Percentiles rank a stretch among this genome's conserved stretches.
Conservation (phyloP, 2,888 invertebrate genomes). For the Drosophila mercatorum region DNA sequence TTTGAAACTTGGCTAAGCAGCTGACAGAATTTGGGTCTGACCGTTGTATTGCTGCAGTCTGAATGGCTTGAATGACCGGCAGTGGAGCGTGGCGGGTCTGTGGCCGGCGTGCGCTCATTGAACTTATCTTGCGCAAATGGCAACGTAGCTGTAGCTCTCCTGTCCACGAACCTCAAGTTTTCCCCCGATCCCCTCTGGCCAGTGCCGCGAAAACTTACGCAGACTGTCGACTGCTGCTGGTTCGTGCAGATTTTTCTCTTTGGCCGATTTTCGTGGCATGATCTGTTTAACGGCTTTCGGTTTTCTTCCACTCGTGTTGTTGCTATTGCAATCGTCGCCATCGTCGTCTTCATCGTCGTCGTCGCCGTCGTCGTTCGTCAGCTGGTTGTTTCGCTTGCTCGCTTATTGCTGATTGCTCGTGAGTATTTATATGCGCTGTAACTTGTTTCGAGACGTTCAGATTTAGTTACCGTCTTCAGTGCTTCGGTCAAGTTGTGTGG, state of each 20-base stretch:
- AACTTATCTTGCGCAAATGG: slow-evolving; percentile 76
- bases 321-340: slow-evolving; percentile 20
- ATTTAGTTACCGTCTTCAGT: slow-evolving; percentile 81
- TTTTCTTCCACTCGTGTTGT: slow-evolving; percentile 58
- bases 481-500: slow-evolving; percentile 68
- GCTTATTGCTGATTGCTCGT: slow-evolving; percentile 33
- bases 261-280: slow-evolving; percentile 79
- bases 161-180: neutral
- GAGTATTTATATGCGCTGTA: slow-evolving; percentile 82
- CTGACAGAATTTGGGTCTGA: slow-evolving; percentile 24
- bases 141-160: slow-evolving; percentile 16
- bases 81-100: slow-evolving; percentile 65
- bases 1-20: slow-evolving; percentile 44
- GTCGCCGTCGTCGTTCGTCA: slow-evolving; percentile 27
- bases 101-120: slow-evolving; percentile 70
- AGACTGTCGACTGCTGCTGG: slow-evolving; percentile 35
- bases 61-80: slow-evolving; percentile 39
- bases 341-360: slow-evolving; percentile 16
- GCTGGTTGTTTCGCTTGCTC: slow-evolving; percentile 26
- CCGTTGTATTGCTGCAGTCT: slow-evolving; percentile 18
- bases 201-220: slow-evolving; percentile 36
- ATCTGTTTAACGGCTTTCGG: slow-evolving; percentile 79
- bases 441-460: slow-evolving; percentile 83
- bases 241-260: slow-evolving; percentile 73
- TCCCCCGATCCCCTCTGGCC: neutral